phyloP scores from a whole-genome alignment of 2,113 vertebrate species.

The Gavialis gangeticus region DNA sequence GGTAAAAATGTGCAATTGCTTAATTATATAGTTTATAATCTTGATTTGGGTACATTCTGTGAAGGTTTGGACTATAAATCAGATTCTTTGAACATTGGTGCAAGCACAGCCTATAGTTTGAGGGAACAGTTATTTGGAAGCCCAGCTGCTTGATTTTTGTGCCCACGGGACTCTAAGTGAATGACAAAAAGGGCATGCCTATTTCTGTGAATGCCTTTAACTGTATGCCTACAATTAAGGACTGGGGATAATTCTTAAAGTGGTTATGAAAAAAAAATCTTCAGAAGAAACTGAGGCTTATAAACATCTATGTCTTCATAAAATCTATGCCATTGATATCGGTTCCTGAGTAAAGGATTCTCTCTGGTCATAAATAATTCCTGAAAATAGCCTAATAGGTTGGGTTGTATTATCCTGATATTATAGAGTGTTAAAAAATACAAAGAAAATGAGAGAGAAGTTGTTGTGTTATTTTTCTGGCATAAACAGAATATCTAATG shows the following conservation, averaged over 20 bases:
- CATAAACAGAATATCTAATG: slow-evolving; percentile 42
- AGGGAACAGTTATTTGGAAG: not conserved
- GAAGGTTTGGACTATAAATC: not conserved
- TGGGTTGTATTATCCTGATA: not conserved
- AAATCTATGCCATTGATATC: not conserved
- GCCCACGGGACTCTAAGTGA: not conserved
- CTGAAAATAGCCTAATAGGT: slow-evolving; percentile 7
- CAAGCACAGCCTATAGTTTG: slow-evolving; percentile 62
- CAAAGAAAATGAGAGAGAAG: not conserved
- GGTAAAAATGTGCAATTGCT: rapidly evolving
- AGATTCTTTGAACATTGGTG: slow-evolving; percentile 1
- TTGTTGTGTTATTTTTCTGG: not conserved
- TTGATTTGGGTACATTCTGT: not conserved
- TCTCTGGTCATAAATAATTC: slow-evolving; percentile 54
- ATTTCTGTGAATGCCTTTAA: not conserved
- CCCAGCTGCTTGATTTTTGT: not conserved
- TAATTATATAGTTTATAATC: too few species aligned
- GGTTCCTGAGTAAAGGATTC: slow-evolving; percentile 34
- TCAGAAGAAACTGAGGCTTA: slow-evolving; percentile 24
- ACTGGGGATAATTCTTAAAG: not conserved
- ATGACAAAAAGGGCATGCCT: not conserved
- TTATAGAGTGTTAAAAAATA: not conserved
- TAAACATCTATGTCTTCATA: not conserved
- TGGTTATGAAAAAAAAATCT: not conserved
- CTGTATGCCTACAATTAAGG: not conserved